Conservation (phyloP, 2,888 invertebrate genomes). For the Seira sanloemensis region DNA sequence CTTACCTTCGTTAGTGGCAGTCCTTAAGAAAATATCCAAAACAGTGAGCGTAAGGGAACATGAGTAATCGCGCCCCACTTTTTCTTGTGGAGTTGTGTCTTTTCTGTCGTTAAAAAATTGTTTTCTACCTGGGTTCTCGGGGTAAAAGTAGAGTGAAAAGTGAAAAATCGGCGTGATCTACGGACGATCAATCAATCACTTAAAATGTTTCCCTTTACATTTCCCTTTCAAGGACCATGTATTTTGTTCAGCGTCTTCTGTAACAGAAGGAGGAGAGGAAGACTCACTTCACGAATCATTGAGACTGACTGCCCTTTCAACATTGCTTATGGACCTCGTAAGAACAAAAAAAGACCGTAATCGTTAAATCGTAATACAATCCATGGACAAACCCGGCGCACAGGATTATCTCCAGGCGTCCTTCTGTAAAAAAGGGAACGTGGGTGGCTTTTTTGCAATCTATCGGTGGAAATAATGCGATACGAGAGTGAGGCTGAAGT, state of each 20-base stretch:
- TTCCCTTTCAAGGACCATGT: constrained; percentile 24
- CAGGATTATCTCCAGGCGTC: too few relatives aligned
- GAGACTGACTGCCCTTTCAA: constrained; percentile 20
- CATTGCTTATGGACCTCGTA: background rate
- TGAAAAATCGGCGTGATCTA: constrained; percentile 49
- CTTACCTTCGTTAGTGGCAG: background rate
- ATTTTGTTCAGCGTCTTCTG: background rate
- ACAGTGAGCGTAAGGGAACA: background rate
- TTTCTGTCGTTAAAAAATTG: constrained; percentile 54
- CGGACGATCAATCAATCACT: constrained; percentile 55
- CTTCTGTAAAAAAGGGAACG: too few relatives aligned
- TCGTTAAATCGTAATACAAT: constrained; percentile 23
- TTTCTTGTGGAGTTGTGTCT: constrained; percentile 2
- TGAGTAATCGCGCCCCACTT: constrained; percentile 54
- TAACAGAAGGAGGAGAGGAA: constrained; percentile 18
- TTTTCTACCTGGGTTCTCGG: constrained; percentile 14
- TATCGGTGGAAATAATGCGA: background rate
- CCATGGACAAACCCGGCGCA: too few relatives aligned
- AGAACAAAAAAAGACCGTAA: background rate
- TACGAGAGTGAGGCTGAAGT: constrained; percentile 10
- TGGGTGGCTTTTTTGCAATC: too few relatives aligned
- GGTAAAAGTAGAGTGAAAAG: constrained; percentile 25
- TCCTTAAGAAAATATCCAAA: background rate
- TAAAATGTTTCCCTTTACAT: constrained; percentile 39
- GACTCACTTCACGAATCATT: constrained; percentile 41